These are phyloP conservation scores for Stenotaenia linearis DNA, from an alignment of 2,888 invertebrate genomes.

Conservation along the genomic window DNA sequence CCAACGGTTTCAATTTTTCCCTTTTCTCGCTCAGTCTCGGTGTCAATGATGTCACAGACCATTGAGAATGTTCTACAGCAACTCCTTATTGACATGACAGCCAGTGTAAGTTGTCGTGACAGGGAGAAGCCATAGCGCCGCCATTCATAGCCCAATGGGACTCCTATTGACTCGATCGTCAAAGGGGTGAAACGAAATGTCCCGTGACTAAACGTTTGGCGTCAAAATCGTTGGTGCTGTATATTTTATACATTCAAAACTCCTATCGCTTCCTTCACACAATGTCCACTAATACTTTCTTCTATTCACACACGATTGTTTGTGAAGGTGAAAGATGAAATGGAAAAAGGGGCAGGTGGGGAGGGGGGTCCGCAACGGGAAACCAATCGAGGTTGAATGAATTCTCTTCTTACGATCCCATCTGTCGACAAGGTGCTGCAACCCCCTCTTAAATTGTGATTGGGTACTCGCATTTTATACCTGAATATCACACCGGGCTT, in stretches of 20 bases:
- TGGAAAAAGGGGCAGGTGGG: not conserved
- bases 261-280: not conserved
- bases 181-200: slow-evolving; percentile 17
- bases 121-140: slow-evolving; percentile 23
- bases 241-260: not conserved
- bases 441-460: slow-evolving; percentile 5
- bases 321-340: not conserved
- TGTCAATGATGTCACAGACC: slow-evolving; percentile 21
- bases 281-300: slow-evolving; percentile 1
- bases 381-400: slow-evolving; percentile 5
- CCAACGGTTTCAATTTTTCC: not conserved
- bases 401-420: slow-evolving; percentile 21
- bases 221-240: not conserved
- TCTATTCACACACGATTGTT: not conserved
- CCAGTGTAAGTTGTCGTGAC: slow-evolving; percentile 7
- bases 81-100: slow-evolving; percentile 24
- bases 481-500: slow-evolving; percentile 16
- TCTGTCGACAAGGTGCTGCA: slow-evolving; percentile 9
- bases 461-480: slow-evolving; percentile 11
- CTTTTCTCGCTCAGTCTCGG: not conserved
- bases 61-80: slow-evolving; percentile 17
- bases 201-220: slow-evolving; percentile 17
- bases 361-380: not conserved
- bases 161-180: slow-evolving; percentile 14
- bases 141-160: slow-evolving; percentile 21